Evolutionary conservation across 2,113 vertebrate species (phyloP).

Genomic region (Elaphurus davidianus): DNA sequence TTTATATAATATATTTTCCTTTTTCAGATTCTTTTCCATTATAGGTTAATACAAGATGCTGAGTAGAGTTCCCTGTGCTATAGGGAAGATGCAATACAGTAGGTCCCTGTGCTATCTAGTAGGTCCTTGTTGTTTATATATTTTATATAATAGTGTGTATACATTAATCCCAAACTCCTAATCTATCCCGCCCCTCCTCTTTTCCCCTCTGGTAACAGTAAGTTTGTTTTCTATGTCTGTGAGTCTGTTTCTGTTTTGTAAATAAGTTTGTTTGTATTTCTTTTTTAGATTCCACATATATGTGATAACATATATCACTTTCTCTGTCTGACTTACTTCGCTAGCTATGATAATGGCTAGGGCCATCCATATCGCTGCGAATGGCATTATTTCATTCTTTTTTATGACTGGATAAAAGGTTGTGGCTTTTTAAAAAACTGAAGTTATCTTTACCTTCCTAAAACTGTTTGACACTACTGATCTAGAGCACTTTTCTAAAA

Average conservation of each 20-base stretch:
- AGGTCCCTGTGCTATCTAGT: background rate
- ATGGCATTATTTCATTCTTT: background rate
- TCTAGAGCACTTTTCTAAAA: constrained; percentile 34
- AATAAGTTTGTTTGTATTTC: background rate
- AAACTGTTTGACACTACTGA: constrained; percentile 18
- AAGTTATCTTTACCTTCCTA: background rate
- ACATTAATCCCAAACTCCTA: background rate
- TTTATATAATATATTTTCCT: background rate
- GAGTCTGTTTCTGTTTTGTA: background rate
- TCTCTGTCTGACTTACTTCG: background rate
- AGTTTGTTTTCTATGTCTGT: background rate
- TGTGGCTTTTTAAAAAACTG: background rate
- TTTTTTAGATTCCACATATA: background rate
- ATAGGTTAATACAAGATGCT: background rate
- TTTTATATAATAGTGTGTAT: background rate
- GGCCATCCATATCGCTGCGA: background rate
- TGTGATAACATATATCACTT: background rate
- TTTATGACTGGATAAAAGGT: background rate
- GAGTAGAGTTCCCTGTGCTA: background rate
- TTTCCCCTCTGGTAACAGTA: background rate
- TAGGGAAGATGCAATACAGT: background rate
- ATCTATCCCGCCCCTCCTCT: background rate
- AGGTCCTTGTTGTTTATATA: background rate
- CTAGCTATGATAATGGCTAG: background rate
- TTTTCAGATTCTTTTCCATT: background rate